Evolutionary conservation across 23 tunicate genomes (phyloP).

Genomic region (Trididemnum clinides): DNA sequence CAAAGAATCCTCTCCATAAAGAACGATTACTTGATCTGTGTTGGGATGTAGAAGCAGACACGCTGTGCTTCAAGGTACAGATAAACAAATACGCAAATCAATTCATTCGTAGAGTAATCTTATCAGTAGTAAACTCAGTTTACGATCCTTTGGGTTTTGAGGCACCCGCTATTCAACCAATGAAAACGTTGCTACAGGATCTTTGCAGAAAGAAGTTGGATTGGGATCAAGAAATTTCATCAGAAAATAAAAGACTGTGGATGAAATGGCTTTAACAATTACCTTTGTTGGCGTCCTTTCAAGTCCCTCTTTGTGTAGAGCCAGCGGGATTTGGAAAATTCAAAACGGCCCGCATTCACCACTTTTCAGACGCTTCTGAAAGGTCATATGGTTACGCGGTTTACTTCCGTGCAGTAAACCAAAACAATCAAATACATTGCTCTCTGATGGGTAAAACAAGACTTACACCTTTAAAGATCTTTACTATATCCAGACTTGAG

Average conservation of each 20-base stretch:
- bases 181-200: constrained; percentile 37
- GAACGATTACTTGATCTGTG: constrained; percentile 49
- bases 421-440: constrained; percentile 23
- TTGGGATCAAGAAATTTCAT: constrained; percentile 44
- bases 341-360: constrained; percentile 16
- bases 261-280: constrained; percentile 16
- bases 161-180: constrained; percentile 36
- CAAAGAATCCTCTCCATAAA: constrained; percentile 25
- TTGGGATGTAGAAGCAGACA: constrained; percentile 57
- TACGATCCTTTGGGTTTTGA: constrained; percentile 54
- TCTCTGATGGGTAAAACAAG: constrained; percentile 47
- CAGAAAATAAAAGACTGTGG: neutral
- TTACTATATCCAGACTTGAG: constrained; percentile 50
- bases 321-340: constrained; percentile 12
- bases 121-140: constrained; percentile 31
- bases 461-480: constrained; percentile 36
- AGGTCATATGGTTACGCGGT: constrained; percentile 50
- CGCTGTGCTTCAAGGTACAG: constrained; percentile 18
- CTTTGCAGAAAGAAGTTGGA: constrained; percentile 12
- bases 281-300: constrained; percentile 1
- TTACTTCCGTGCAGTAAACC: constrained; percentile 32
- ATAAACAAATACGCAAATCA: neutral
- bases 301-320: constrained; percentile 33
- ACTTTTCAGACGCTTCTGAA: constrained; percentile 60
- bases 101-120: constrained; percentile 5